A percentile compares a stretch with the other conserved stretches of the same genome.
Evolutionary conservation across 37 sponge, comb jelly and placozoan genomes (phyloP).

Genomic region (Eunapius fragilis): DNA sequence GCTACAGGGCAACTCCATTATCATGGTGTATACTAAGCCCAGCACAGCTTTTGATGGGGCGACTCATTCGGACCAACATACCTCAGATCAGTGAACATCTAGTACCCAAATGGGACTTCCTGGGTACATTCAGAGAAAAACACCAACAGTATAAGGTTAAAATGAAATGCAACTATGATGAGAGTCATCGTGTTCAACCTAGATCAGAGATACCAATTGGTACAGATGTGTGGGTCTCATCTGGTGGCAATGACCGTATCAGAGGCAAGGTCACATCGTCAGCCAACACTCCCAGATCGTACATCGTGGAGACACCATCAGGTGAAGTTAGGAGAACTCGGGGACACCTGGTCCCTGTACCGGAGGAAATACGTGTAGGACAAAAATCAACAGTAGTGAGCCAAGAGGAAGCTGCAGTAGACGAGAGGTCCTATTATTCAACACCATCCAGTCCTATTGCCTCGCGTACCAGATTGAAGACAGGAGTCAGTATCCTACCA

Average conservation of each 20-base stretch:
- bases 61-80: slow-evolving; percentile 26
- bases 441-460: too few relatives aligned
- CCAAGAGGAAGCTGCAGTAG: too few relatives aligned
- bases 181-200: slow-evolving; percentile 21
- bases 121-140: slow-evolving; percentile 13
- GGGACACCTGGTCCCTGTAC: background rate
- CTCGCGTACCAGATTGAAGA: too few relatives aligned
- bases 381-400: too few relatives aligned
- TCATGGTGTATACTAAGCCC: slow-evolving; percentile 52
- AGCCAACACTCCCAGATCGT: slow-evolving; percentile 28
- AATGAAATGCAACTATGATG: slow-evolving; percentile 40
- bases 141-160: slow-evolving; percentile 8
- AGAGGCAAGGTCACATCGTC: slow-evolving; percentile 10
- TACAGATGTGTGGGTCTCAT: slow-evolving; percentile 44
- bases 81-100: too few relatives aligned
- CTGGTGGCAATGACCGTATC: background rate
- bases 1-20: slow-evolving; percentile 53
- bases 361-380: too few relatives aligned
- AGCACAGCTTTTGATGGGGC: slow-evolving; percentile 57
- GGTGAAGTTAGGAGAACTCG: slow-evolving; percentile 32
- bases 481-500: too few relatives aligned
- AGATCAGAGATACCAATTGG: slow-evolving; percentile 11
- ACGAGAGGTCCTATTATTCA: too few relatives aligned
- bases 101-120: slow-evolving; percentile 49
- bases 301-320: slow-evolving; percentile 25